These are phyloP conservation scores for Plodia interpunctella DNA, from an alignment of 1,140 invertebrate genomes.

Conservation along the genomic window DNA sequence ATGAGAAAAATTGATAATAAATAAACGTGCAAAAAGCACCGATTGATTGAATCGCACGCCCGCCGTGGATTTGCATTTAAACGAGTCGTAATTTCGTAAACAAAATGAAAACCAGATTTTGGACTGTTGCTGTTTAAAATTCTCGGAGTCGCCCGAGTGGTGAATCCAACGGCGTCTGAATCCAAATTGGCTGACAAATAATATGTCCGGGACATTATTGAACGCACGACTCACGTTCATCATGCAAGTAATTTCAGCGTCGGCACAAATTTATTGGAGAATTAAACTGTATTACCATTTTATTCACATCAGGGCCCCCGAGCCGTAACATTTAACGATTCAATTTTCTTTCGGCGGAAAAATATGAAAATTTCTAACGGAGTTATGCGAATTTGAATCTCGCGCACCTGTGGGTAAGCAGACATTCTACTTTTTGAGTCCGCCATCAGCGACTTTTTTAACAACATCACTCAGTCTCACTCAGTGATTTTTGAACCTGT, in stretches of 20 bases:
- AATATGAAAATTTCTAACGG: constrained; percentile 16
- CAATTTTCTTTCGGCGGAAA: constrained; percentile 18
- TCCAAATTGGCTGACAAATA: constrained; percentile 28
- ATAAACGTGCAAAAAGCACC: no score
- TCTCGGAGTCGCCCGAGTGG: constrained; percentile 26
- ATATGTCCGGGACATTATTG: constrained; percentile 16
- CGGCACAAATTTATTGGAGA: constrained; percentile 19
- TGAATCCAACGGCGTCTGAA: constrained; percentile 21
- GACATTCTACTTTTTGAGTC: neutral
- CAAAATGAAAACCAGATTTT: constrained; percentile 37
- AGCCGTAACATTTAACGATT: constrained; percentile 22
- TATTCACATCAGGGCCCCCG: constrained; percentile 11
- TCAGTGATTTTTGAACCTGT: no score
- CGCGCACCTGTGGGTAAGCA: constrained; percentile 9
- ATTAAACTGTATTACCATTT: constrained; percentile 23
- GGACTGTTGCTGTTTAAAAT: constrained; percentile 35
- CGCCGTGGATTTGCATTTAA: constrained; percentile 6
- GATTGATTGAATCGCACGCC: constrained; percentile 1
- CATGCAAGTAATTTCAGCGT: constrained; percentile 20
- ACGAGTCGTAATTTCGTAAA: constrained; percentile 32
- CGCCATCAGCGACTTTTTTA: neutral
- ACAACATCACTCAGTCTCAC: no score
- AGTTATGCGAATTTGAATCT: constrained; percentile 19
- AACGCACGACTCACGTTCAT: constrained; percentile 16
- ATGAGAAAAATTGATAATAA: no score